Evolutionary conservation across 1,140 invertebrate species (phyloP).

Genomic region (Caenorhabditis brenneri): DNA sequence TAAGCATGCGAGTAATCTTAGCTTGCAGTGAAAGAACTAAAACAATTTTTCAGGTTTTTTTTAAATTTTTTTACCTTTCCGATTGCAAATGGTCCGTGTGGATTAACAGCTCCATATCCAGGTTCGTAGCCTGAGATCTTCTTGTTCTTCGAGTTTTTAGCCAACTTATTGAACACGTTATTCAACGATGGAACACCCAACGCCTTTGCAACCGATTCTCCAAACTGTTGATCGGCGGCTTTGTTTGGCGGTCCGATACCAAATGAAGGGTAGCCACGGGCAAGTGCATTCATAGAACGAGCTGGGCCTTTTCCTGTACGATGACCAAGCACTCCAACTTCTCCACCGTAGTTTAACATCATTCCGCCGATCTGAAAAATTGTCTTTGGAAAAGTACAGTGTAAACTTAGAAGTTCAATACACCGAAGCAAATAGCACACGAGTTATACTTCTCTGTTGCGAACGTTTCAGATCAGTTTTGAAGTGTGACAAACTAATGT

Average conservation of each 20-base stretch:
- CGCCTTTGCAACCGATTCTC: slow-evolving; percentile 53
- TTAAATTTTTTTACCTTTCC: slow-evolving; percentile 44
- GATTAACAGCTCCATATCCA: slow-evolving; percentile 61
- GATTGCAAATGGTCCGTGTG: slow-evolving; percentile 58
- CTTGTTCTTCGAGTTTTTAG: slow-evolving; percentile 45
- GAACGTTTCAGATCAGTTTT: too few species aligned
- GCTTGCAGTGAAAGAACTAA: too few species aligned
- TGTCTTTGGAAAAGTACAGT: neutral
- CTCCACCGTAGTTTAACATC: slow-evolving; percentile 60
- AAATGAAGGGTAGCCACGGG: slow-evolving; percentile 55
- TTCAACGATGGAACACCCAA: slow-evolving; percentile 57
- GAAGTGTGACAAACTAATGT: too few species aligned
- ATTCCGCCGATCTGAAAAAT: slow-evolving; percentile 59
- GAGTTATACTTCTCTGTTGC: too few species aligned
- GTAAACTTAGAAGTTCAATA: too few species aligned
- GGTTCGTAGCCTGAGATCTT: slow-evolving; percentile 54
- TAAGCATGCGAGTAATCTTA: too few species aligned
- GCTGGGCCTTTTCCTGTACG: slow-evolving; percentile 57
- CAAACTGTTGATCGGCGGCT: slow-evolving; percentile 45
- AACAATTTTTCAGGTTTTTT: too few species aligned
- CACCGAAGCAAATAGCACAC: too few species aligned
- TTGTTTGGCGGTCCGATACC: slow-evolving; percentile 54
- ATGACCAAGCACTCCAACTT: slow-evolving; percentile 58
- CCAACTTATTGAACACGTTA: slow-evolving; percentile 6
- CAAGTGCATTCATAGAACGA: slow-evolving; percentile 55